phyloP scores from a whole-genome alignment of 2,113 vertebrate species.

The Poeciliopsis turrubarensis region DNA sequence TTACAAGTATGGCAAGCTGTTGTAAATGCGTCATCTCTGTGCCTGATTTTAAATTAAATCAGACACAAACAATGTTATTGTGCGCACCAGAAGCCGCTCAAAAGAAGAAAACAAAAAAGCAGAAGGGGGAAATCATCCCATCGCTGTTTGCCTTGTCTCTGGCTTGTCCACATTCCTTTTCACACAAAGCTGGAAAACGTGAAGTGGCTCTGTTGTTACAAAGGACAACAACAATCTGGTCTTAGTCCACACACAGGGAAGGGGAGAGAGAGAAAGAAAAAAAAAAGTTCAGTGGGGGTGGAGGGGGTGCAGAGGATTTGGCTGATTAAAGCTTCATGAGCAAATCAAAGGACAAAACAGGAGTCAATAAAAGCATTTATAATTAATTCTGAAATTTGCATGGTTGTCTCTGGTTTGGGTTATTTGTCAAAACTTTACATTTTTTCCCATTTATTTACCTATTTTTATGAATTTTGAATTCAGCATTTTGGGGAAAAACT shows the following conservation, averaged over 20 bases:
- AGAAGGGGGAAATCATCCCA: conserved; percentile 16
- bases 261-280: not conserved
- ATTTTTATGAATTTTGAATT: too few species aligned
- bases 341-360: conserved; percentile 58
- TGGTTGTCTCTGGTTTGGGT: not conserved
- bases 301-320: not conserved
- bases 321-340: conserved; percentile 62
- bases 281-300: too few species aligned
- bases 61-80: not conserved
- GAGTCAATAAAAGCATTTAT: conserved; percentile 44
- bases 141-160: conserved; percentile 33
- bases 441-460: not conserved
- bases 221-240: conserved; percentile 66
- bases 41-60: not conserved
- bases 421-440: not conserved
- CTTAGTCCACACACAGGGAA: conserved; percentile 43
- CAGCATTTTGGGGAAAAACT: too few species aligned
- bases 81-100: not conserved
- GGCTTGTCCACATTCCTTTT: conserved; percentile 38
- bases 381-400: conserved; percentile 24
- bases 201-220: conserved; percentile 70
- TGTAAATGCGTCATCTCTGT: not conserved
- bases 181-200: conserved; percentile 59
- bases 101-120: not conserved
- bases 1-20: not conserved